Percentiles rank a stretch among this genome's conserved stretches.
Evolutionary conservation across 2,888 invertebrate genomes (phyloP).

Genomic region (Eristalinus sepulchralis): DNA sequence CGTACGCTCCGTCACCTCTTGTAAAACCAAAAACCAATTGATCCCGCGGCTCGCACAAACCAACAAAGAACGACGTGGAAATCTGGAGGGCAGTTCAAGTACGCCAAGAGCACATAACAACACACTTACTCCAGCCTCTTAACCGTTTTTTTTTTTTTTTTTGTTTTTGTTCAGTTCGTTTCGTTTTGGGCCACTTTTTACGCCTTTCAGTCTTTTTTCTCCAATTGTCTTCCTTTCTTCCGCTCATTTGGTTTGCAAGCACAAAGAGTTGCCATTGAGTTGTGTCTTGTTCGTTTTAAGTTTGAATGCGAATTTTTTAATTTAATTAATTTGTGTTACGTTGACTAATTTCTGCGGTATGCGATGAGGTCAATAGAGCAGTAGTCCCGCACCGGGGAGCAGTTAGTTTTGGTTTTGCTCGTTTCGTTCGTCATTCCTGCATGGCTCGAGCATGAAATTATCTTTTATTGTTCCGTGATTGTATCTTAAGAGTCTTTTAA

Average conservation of each 20-base stretch:
- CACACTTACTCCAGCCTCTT: background rate
- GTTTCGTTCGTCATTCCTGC: constrained; percentile 54
- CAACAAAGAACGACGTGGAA: constrained; percentile 83
- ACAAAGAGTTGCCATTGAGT: background rate
- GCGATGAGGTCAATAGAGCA: constrained; percentile 46
- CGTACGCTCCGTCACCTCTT: background rate
- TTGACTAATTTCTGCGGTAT: constrained; percentile 37
- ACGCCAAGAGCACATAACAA: constrained; percentile 80
- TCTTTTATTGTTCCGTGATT: constrained; percentile 46
- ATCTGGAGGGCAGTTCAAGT: constrained; percentile 91
- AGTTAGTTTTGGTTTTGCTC: constrained; percentile 4
- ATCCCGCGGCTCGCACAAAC: constrained; percentile 35
- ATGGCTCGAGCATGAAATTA: constrained; percentile 59
- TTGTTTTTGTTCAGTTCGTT: too few relatives aligned
- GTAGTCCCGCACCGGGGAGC: background rate
- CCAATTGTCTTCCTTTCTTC: background rate
- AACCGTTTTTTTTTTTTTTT: background rate
- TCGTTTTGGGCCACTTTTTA: constrained; percentile 4
- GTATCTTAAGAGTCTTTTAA: constrained; percentile 31
- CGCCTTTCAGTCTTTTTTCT: background rate
- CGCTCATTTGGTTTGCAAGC: constrained; percentile 10
- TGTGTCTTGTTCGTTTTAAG: background rate
- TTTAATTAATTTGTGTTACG: constrained; percentile 38
- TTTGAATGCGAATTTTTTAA: constrained; percentile 51
- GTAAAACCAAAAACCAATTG: constrained; percentile 40